Base-by-base conservation (phyloP, 2,888 invertebrate genomes). In the Cremastinae sp. region DNA sequence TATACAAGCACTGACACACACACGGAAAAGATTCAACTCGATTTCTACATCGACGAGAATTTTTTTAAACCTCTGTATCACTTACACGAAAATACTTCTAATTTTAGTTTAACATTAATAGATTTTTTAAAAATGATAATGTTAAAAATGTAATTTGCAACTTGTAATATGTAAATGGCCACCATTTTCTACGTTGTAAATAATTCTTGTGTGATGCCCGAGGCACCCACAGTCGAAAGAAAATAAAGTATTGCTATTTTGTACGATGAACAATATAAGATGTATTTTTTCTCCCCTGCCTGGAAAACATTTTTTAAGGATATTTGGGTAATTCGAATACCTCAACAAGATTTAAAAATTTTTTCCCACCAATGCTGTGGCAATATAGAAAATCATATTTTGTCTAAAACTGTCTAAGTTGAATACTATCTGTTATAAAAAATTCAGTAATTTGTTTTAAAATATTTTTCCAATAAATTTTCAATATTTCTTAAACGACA, bases 231-330 rank as follows among this genome's bases (percentile, higher is more conserved):
- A 81, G 80, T 82, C 87, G 85, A 85, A 85, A 84, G 82, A 83
- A 55, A 88, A 88, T 88, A 88, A 88, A 88, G 86, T 87, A 87
- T 87, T 88, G 81, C 83, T 88, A 86, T 88, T 88, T 88, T 86
- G 87, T 86, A 87, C 83, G 85, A 86, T 76, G 62, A 43, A 73
- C 56, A 53, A 72, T 22, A 45, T 43, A n/a, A n/a, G n/a, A 39
- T 51, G 28, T 45, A 58, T 69, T 16, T 64, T 8, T 12, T 39
- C 9, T n/a, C 16, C 20, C 7, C 16, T 14, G 4, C 45, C 1
- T 18, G 8, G 7, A 37, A 43, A 5, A 22, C 1, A 55, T 35
- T 22, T 10, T 12, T n/a, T 10, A 37, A 20, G 16, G n/a, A n/a
- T n/a, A n/a, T n/a, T n/a, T n/a, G n/a, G n/a, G n/a, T n/a, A n/a